These are phyloP conservation scores for Himalopsyche japonica DNA, from an alignment of 2,888 invertebrate genomes.

Conservation along the genomic window DNA sequence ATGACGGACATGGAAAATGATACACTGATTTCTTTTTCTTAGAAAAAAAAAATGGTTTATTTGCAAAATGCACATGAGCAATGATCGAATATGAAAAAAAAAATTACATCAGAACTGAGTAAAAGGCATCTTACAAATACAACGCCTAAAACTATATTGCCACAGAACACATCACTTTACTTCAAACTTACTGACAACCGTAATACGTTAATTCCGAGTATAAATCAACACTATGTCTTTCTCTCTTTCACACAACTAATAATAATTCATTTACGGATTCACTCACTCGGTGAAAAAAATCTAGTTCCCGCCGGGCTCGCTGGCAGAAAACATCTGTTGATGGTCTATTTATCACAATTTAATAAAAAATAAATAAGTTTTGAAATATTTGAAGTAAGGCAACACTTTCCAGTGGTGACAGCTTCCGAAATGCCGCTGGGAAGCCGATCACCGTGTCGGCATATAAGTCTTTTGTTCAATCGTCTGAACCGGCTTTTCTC, in stretches of 20 bases:
- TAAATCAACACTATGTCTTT: not conserved
- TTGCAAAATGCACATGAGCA: conserved; percentile 28
- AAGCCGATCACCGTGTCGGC: not conserved
- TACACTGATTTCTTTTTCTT: not conserved
- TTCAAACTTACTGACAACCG: not conserved
- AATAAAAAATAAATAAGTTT: conserved; percentile 3
- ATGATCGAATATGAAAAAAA: conserved; percentile 17
- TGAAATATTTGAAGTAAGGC: conserved; percentile 25
- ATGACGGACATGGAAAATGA: not conserved
- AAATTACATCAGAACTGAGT: not conserved
- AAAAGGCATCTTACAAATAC: conserved; percentile 25
- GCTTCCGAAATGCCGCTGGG: not conserved
- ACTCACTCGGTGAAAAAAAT: not conserved
- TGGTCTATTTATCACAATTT: conserved; percentile 14
- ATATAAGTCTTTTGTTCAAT: conserved; percentile 19
- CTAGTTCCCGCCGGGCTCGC: not conserved
- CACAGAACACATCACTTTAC: conserved; percentile 8
- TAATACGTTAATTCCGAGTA: not conserved
- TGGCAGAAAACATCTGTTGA: not conserved
- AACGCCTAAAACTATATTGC: not conserved
- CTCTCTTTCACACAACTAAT: not conserved
- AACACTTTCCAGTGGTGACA: conserved; percentile 12
- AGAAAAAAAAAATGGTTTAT: conserved; percentile 20
- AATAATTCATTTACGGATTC: not conserved
- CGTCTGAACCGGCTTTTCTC: conserved; percentile 7